Evolutionary conservation across 2,113 vertebrate genomes (phyloP).

Genomic region (Hemibates koningsi): DNA sequence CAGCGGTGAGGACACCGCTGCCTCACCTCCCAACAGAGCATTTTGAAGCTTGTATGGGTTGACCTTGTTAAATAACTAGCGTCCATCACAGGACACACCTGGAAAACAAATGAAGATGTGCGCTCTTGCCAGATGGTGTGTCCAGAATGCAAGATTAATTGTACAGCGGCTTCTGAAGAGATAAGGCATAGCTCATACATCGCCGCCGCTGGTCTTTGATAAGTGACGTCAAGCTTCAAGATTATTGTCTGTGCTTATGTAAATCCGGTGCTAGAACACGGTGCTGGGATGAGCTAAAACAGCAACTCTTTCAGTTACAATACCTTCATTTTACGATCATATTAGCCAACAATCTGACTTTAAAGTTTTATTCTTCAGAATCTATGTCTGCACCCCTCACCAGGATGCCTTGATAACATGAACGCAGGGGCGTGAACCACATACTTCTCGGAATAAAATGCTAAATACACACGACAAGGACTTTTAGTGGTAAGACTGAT

Average conservation of each 20-base stretch:
- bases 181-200: slow-evolving; percentile 9
- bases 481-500: not conserved
- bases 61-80: slow-evolving; percentile 69
- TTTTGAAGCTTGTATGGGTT: slow-evolving; percentile 49
- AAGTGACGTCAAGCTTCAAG: not conserved
- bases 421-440: not conserved
- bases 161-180: not conserved
- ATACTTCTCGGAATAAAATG: not conserved
- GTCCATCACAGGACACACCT: slow-evolving; percentile 43
- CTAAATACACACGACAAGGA: not conserved
- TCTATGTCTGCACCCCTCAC: not conserved
- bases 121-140: slow-evolving; percentile 11
- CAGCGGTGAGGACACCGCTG: not conserved
- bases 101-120: slow-evolving; percentile 55
- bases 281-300: not conserved
- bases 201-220: not conserved
- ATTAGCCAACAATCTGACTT: not conserved
- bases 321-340: not conserved
- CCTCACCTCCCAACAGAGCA: not conserved
- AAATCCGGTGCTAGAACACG: not conserved
- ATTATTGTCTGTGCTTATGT: not conserved
- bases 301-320: not conserved
- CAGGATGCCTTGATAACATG: not conserved
- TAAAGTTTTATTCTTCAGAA: not conserved
- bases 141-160: slow-evolving; percentile 23